These are phyloP conservation scores for Glossosoma conforme DNA, from an alignment of 1,140 invertebrate genomes.

Conservation along the genomic window DNA sequence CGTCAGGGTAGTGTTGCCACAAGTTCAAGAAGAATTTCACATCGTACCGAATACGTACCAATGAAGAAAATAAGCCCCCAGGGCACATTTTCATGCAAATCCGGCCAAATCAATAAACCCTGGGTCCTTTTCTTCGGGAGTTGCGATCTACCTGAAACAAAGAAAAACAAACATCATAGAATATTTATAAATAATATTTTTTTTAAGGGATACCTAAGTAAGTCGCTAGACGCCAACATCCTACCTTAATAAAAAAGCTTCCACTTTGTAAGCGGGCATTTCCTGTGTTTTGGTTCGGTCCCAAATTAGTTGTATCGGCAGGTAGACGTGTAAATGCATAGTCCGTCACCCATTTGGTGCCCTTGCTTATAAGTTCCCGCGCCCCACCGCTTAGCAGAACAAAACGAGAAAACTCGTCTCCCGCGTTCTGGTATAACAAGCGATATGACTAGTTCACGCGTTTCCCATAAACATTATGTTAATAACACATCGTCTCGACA, in stretches of 20 bases:
- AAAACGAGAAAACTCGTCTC: no score
- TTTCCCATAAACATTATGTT: no score
- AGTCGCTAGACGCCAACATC: not conserved
- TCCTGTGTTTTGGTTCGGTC: no score
- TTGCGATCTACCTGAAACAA: conserved; percentile 6
- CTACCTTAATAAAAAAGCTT: not conserved
- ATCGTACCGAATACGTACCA: not conserved
- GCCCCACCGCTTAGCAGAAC: no score
- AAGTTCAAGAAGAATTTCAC: conserved; percentile 28
- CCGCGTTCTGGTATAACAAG: no score
- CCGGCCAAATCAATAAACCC: conserved; percentile 4
- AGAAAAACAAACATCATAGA: not conserved
- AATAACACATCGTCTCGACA: no score
- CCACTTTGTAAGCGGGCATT: not conserved
- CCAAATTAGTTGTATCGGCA: no score
- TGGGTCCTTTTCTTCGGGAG: not conserved
- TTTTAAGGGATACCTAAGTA: not conserved
- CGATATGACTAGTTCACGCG: no score
- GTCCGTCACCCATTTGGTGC: no score
- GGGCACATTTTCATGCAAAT: conserved; percentile 3
- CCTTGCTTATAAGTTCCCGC: no score
- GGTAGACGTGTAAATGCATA: no score
- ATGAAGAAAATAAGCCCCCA: conserved; percentile 13
- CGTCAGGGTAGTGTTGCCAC: no score
- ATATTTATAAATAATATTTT: not conserved